These are phyloP conservation scores for Chloroclystis v-ata DNA, from an alignment of 2,888 invertebrate genomes.

Conservation along the genomic window DNA sequence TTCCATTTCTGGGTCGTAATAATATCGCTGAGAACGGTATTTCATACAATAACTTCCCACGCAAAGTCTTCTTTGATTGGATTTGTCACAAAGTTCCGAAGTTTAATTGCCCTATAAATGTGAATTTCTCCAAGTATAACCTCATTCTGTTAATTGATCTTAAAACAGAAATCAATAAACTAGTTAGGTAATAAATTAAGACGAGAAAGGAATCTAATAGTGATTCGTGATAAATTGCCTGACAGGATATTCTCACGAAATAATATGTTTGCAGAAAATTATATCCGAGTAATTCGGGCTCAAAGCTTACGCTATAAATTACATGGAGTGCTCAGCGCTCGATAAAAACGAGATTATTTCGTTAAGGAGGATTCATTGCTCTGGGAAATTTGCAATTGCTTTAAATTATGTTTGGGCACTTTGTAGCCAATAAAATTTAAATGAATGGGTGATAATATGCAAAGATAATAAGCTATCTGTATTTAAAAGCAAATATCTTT, in stretches of 20 bases:
- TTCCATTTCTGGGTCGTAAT: not conserved
- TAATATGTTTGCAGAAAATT: conserved; percentile 6
- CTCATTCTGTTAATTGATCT: conserved; percentile 12
- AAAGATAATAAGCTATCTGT: conserved; percentile 23
- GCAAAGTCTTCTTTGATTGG: not conserved
- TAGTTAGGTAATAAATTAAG: conserved; percentile 16
- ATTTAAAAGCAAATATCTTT: conserved; percentile 29
- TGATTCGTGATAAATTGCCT: conserved; percentile 15
- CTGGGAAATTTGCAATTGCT: conserved; percentile 9
- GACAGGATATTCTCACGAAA: conserved; percentile 21
- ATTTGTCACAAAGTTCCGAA: not conserved
- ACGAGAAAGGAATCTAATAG: conserved; percentile 9
- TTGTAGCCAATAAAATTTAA: too few species aligned
- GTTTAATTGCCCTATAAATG: conserved; percentile 1
- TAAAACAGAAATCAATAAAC: conserved; percentile 7
- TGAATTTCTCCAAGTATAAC: conserved; percentile 2
- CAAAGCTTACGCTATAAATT: conserved; percentile 27
- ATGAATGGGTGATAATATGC: conserved; percentile 2
- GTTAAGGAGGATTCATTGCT: conserved; percentile 26
- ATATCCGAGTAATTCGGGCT: conserved; percentile 9
- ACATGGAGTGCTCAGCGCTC: conserved; percentile 27
- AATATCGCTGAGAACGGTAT: not conserved
- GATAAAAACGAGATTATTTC: conserved; percentile 31
- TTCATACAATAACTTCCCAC: not conserved
- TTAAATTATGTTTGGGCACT: too few species aligned